Conservation (phyloP, 1,140 invertebrate genomes). For the Lycorma delicatula region DNA sequence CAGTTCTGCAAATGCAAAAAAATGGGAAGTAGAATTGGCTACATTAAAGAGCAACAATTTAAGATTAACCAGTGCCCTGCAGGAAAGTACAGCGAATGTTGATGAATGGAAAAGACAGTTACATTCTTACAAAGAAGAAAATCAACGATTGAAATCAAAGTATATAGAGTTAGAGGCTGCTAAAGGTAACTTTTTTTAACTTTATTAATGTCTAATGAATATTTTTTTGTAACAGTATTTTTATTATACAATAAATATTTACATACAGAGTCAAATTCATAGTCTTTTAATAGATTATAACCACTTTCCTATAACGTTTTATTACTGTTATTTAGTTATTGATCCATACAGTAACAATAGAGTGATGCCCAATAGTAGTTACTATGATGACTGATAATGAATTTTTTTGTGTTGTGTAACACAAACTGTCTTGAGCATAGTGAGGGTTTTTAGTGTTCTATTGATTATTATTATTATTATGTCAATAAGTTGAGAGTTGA, state of each 20-base stretch:
- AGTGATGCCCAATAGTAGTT: no score
- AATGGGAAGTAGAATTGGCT: conserved; percentile 95
- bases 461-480: no score
- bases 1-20: conserved; percentile 94
- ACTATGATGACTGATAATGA: no score
- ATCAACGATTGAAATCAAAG: conserved; percentile 74
- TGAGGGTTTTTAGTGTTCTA: no score
- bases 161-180: conserved; percentile 63
- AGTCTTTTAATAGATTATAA: no score
- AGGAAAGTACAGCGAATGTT: conserved; percentile 95
- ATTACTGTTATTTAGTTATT: no score
- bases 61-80: conserved; percentile 85
- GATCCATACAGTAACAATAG: no score
- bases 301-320: no score
- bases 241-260: conserved; percentile 2
- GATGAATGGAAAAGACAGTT: conserved; percentile 97
- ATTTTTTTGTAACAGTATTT: background rate
- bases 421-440: no score
- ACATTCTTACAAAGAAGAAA: conserved; percentile 93
- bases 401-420: no score
- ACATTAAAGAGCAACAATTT: conserved; percentile 95
- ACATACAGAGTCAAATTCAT: no score
- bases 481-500: no score
- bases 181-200: conserved; percentile 41
- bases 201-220: conserved; percentile 7